A percentile compares a stretch with the other conserved stretches of the same genome.
Evolutionary conservation across 2,113 vertebrate genomes (phyloP).

Genomic region (Patagioenas fasciata): DNA sequence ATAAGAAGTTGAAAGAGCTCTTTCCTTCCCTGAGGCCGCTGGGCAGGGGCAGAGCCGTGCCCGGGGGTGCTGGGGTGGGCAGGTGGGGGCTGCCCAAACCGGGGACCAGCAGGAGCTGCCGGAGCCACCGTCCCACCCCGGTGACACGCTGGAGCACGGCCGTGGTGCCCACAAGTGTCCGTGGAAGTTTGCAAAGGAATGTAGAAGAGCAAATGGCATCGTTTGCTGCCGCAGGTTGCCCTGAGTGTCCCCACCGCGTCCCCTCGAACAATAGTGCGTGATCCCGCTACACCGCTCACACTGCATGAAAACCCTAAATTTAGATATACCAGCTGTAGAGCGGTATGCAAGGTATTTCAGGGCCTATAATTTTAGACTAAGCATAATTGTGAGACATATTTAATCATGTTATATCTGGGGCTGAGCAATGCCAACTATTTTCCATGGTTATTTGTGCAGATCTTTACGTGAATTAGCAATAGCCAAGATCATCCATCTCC

Average conservation of each 20-base stretch:
- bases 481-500: background rate
- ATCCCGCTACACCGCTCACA: background rate
- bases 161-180: no score
- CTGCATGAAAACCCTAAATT: constrained; percentile 42
- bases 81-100: background rate
- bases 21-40: background rate
- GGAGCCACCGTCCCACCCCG: background rate
- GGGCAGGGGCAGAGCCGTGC: background rate
- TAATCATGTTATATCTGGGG: constrained; percentile 1
- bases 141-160: no score
- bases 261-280: background rate
- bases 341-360: background rate
- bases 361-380: constrained; percentile 55
- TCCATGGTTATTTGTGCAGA: constrained; percentile 35
- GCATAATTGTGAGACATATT: constrained; percentile 51
- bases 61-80: background rate
- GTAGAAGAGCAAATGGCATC: background rate
- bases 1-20: constrained; percentile 56
- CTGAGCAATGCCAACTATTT: constrained; percentile 52
- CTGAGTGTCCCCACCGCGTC: background rate
- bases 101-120: accelerated
- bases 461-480: background rate
- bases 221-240: background rate
- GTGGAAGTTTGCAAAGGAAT: background rate
- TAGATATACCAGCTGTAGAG: constrained; percentile 50